These are phyloP conservation scores for Glaucopsyche alexis DNA, from an alignment of 2,888 invertebrate species.

Conservation along the genomic window DNA sequence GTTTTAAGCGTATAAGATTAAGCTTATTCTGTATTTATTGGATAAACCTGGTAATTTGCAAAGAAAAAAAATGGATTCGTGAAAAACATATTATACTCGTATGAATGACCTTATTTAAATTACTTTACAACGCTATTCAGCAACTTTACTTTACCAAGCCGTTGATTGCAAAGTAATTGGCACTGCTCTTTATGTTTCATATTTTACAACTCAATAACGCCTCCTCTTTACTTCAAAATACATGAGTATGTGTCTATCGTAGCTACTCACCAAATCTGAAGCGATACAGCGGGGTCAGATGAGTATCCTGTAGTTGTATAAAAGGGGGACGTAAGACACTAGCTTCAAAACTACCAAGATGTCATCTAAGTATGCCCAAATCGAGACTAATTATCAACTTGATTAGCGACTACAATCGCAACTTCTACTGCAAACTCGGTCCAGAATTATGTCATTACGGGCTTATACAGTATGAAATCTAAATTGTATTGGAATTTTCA, in stretches of 20 bases:
- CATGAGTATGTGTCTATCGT: slow-evolving; percentile 26
- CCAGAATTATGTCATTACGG: slow-evolving; percentile 72
- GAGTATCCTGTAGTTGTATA: slow-evolving; percentile 60
- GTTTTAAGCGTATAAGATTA: not conserved
- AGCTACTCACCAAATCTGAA: slow-evolving; percentile 36
- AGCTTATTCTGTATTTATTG: not conserved
- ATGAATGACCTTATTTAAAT: not conserved
- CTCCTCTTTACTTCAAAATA: slow-evolving; percentile 24
- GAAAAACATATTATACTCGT: not conserved
- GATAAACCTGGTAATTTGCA: not conserved
- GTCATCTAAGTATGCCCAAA: slow-evolving; percentile 70
- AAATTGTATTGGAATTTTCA: slow-evolving; percentile 73
- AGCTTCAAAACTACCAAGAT: slow-evolving; percentile 74
- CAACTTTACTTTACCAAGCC: not conserved
- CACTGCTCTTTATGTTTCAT: not conserved
- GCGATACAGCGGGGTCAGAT: slow-evolving; percentile 35
- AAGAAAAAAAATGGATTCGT: not conserved
- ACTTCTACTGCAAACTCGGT: slow-evolving; percentile 75
- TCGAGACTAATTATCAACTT: slow-evolving; percentile 69
- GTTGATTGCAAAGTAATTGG: slow-evolving; percentile 12
- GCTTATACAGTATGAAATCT: slow-evolving; percentile 72
- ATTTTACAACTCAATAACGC: slow-evolving; percentile 4
- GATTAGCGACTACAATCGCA: slow-evolving; percentile 77
- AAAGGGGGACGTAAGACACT: slow-evolving; percentile 69
- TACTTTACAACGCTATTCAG: not conserved